Conservation (phyloP, 2,113 vertebrate genomes). For the Corythornis madagascariensis region DNA sequence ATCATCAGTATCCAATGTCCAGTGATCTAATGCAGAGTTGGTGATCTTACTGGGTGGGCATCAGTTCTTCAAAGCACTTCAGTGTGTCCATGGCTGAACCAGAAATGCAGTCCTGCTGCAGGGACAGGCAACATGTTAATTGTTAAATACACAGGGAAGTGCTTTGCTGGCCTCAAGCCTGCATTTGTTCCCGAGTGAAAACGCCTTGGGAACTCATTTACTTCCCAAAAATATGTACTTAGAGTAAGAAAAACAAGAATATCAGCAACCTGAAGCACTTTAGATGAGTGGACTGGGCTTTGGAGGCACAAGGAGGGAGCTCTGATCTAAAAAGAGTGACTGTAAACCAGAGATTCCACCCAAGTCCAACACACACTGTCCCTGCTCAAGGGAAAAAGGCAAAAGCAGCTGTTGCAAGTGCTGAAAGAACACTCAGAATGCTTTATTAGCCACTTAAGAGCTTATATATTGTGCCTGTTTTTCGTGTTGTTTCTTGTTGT, state of each 20-base stretch:
- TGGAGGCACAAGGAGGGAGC: not conserved
- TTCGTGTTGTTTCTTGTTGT: not conserved
- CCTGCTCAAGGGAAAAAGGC: not conserved
- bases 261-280: not conserved
- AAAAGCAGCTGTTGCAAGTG: not conserved
- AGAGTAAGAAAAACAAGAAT: not conserved
- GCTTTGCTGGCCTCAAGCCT: not conserved
- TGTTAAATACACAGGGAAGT: not conserved
- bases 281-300: not conserved
- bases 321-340: not conserved
- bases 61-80: not conserved
- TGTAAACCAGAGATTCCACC: not conserved
- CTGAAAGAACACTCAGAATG: not conserved
- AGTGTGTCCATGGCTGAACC: not conserved
- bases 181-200: not conserved
- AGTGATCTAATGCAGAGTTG: not conserved
- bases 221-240: not conserved
- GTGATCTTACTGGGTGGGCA: not conserved
- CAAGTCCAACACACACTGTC: not conserved
- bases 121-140: not conserved
- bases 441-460: not conserved
- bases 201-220: not conserved
- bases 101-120: not conserved
- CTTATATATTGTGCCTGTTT: not conserved
- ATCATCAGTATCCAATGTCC: not conserved